phyloP scores from a whole-genome alignment of 2,113 vertebrate genomes.

The Donacobius atricapilla region DNA sequence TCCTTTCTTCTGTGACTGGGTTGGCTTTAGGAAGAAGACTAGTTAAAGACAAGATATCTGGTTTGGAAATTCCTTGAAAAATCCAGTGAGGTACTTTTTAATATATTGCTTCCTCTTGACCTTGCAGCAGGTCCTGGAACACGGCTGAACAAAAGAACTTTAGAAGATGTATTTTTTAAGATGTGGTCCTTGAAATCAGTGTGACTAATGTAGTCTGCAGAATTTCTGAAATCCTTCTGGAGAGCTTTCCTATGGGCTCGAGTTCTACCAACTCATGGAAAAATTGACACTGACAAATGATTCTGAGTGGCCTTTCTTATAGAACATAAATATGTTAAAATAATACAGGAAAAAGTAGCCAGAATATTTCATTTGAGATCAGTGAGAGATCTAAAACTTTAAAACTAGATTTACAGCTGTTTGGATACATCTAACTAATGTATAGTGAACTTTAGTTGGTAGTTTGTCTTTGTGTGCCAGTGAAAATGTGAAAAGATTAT shows the following conservation, averaged over 20 bases:
- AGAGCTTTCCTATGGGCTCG: slow-evolving; percentile 7
- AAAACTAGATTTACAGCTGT: slow-evolving; percentile 31
- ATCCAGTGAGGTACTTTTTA: background rate
- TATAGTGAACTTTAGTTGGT: background rate
- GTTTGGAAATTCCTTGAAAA: background rate
- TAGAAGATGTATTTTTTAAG: background rate
- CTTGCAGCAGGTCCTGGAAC: background rate
- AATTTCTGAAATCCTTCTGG: slow-evolving; percentile 25
- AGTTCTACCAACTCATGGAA: slow-evolving; percentile 22
- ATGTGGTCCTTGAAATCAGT: background rate
- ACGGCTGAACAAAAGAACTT: background rate
- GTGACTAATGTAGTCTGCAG: background rate
- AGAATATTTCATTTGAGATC: background rate
- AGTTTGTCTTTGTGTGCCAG: slow-evolving; percentile 38
- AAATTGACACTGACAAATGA: background rate
- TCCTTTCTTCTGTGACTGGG: background rate
- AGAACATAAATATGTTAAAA: slow-evolving; percentile 13
- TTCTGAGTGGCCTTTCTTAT: slow-evolving; percentile 22
- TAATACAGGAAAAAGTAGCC: background rate
- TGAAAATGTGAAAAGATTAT: slow-evolving; percentile 50
- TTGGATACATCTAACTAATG: slow-evolving; percentile 23
- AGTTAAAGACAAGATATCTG: background rate
- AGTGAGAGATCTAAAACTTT: background rate
- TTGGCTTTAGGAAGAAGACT: background rate
- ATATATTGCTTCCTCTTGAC: background rate